Percentiles rank a stretch among this genome's conserved stretches.
Conservation (phyloP, 2,113 vertebrate genomes). For the Entosphenus tridentatus region DNA sequence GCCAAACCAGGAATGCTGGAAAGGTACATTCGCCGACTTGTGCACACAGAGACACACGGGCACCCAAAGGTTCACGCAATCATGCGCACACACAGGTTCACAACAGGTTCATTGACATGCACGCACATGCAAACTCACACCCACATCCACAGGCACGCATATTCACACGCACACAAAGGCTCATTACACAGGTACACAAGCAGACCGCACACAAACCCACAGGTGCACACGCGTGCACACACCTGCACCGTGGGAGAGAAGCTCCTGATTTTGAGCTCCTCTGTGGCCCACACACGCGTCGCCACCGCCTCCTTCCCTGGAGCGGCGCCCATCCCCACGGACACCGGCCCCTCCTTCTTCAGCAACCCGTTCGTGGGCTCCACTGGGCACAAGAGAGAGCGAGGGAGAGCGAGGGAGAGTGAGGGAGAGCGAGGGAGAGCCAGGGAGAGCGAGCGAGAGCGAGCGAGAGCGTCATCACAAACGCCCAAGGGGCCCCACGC, state of each 20-base stretch:
- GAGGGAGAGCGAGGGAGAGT: neutral
- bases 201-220: slow-evolving; percentile 4
- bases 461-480: no score
- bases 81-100: neutral
- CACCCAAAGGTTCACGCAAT: neutral
- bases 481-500: no score
- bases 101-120: neutral
- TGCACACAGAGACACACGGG: no score
- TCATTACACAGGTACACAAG: slow-evolving; percentile 7
- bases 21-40: no score
- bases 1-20: no score
- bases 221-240: neutral
- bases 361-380: slow-evolving; percentile 68
- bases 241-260: slow-evolving; percentile 35
- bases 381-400: slow-evolving; percentile 24
- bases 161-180: neutral
- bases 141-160: neutral
- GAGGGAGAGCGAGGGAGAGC: no score
- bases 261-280: slow-evolving; percentile 56
- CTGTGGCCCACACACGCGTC: slow-evolving; percentile 73
- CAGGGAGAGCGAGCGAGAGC: no score
- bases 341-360: slow-evolving; percentile 55
- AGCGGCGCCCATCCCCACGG: no score
- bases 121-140: neutral
- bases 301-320: slow-evolving; percentile 34